Conservation (phyloP, 2,113 vertebrate genomes). For the Rhinogobius similis region DNA sequence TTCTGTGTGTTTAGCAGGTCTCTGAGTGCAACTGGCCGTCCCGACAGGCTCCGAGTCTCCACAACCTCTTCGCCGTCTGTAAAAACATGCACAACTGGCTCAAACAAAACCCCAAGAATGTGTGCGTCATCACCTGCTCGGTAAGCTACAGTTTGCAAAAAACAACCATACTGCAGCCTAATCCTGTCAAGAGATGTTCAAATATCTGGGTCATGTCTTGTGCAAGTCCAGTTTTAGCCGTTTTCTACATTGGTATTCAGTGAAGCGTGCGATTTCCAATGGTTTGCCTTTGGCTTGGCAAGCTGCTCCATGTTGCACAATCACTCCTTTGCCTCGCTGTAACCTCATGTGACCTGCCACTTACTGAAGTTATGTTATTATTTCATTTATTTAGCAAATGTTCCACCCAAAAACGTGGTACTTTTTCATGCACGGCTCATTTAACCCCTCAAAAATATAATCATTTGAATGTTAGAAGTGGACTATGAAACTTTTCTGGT, state of each 20-base stretch:
- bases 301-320: conserved; percentile 44
- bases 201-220: neutral
- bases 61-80: conserved; percentile 97
- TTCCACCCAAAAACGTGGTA: neutral
- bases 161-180: neutral
- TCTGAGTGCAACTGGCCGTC: conserved; percentile 97
- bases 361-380: neutral
- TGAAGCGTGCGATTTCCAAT: conserved; percentile 41
- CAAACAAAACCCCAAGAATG: conserved; percentile 97
- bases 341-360: conserved; percentile 34
- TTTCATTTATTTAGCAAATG: neutral
- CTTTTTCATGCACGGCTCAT: neutral
- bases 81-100: conserved; percentile 99
- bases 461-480: no score
- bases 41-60: conserved; percentile 92
- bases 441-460: no score
- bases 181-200: neutral
- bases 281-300: conserved; percentile 47
- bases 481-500: no score
- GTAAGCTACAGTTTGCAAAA: conserved; percentile 70
- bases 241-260: conserved; percentile 31
- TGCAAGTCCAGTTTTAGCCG: conserved; percentile 15
- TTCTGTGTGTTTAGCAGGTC: conserved; percentile 78
- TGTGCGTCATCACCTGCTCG: conserved; percentile 99
- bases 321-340: conserved; percentile 29